Base-by-base conservation (phyloP, 2,888 invertebrate species). In the Xanthia icteritia region DNA sequence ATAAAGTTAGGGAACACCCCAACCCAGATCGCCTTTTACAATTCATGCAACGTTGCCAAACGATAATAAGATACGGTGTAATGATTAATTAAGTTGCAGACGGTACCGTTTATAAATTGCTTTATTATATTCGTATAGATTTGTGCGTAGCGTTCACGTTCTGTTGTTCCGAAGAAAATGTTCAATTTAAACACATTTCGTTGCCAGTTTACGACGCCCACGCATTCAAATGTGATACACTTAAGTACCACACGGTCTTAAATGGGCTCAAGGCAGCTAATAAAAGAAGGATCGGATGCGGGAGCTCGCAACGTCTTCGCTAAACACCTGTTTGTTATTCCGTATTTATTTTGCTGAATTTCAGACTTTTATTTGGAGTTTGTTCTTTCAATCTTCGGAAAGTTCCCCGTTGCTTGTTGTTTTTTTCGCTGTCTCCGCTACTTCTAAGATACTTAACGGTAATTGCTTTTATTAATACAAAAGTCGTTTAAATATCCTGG, bases 291-390 rank as follows among this genome's bases (percentile, higher is more conserved):
- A 89, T 84, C 83, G 80, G 68, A 79, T 83, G 81, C 66, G 83
- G 84, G 82, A 83, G 73, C 86, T 86, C 80, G 81, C 87, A 88
- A 85, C 80, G 87, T 86, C 84, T 86, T 87, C 86, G 86, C 84
- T 90, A 89, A 91, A 90, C 90, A 91, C 90, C 91, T 91, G 90
- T 88, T 92, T 91, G 88, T 90, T 91, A 90, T 91, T 90, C 87
- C 83, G 84, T 74, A 85, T 88, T 89, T 84, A 84, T 86, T 85
- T 85, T 81, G 83, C 84, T 71, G 84, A 86, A 79, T 83, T 84
- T 68, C 71, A 71, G 76, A 81, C 77, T 74, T 84, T 79, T 79
- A 83, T 87, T 83, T 65, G 67, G 72, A 76, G 78, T 80, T 82
- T 85, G 79, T 82, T 85, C 70, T 88, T 87, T 79, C 79, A 81